A percentile compares a stretch with the other conserved stretches of the same genome.
Evolutionary conservation across 2,113 vertebrate species (phyloP).

Genomic region (Myiagra hebetior): DNA sequence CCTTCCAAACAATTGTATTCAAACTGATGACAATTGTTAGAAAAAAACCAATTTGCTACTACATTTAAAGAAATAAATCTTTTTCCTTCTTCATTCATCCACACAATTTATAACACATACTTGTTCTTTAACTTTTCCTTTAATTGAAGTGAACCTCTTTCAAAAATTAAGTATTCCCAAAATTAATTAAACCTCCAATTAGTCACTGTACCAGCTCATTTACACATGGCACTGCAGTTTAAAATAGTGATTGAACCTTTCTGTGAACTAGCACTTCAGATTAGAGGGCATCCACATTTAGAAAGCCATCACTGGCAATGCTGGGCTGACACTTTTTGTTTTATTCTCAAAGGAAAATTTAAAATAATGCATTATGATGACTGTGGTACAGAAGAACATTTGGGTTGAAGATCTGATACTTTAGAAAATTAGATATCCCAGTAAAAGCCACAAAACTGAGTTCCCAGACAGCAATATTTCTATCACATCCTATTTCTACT

Average conservation of each 20-base stretch:
- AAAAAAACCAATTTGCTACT: background rate
- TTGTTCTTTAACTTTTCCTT: background rate
- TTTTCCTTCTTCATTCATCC: background rate
- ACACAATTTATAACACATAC: background rate
- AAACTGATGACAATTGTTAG: background rate
- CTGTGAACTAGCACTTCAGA: background rate
- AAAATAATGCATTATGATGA: background rate
- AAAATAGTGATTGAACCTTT: background rate
- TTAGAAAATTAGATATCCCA: background rate
- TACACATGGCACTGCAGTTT: background rate
- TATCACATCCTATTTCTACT: background rate
- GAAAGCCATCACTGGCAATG: background rate
- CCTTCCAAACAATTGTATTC: background rate
- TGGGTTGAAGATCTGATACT: background rate
- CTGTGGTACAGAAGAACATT: background rate
- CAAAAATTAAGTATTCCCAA: background rate
- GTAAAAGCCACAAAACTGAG: background rate
- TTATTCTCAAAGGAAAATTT: background rate
- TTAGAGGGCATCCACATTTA: background rate
- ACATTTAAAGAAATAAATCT: background rate
- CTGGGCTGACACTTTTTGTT: background rate
- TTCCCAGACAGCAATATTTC: background rate
- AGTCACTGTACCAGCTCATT: background rate
- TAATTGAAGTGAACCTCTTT: background rate
- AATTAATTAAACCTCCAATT: conserved; percentile 1